Conservation (phyloP, 1,140 invertebrate genomes). For the Bombus cullumanus region DNA sequence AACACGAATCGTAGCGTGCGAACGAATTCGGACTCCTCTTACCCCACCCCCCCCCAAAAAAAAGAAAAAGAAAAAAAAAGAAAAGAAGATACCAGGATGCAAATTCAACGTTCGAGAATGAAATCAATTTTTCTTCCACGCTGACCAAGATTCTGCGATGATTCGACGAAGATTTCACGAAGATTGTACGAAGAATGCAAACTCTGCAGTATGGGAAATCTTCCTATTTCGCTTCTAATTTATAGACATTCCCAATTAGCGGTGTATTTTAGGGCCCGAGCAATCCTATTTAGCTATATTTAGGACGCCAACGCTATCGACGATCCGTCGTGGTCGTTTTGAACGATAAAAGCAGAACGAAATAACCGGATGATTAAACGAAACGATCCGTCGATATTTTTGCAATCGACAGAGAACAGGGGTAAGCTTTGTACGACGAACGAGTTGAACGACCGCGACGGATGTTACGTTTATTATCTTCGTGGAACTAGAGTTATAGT, state of each 20-base stretch:
- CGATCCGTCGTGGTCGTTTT: conserved; percentile 2
- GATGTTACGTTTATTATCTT: conserved; percentile 43
- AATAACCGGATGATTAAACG: not conserved
- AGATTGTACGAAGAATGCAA: not conserved
- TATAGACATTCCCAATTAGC: not conserved
- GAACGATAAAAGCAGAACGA: not conserved
- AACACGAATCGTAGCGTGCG: too few species aligned
- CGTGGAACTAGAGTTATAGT: conserved; percentile 39
- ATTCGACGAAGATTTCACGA: not conserved
- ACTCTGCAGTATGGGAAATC: not conserved
- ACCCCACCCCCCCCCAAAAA: too few species aligned
- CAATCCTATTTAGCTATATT: not conserved
- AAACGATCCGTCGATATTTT: not conserved
- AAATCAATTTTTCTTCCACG: conserved; percentile 38
- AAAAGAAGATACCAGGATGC: not conserved
- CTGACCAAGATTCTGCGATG: not conserved
- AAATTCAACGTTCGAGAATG: not conserved
- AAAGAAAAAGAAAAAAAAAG: too few species aligned
- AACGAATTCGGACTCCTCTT: not conserved
- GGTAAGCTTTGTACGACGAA: not conserved
- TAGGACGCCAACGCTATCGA: not conserved
- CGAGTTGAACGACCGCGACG: conserved; percentile 46
- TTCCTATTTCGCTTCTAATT: not conserved
- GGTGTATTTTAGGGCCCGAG: not conserved
- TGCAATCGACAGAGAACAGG: not conserved